Evolutionary conservation across 2,888 invertebrate genomes (phyloP).

Genomic region (Cantharis flavilabris): DNA sequence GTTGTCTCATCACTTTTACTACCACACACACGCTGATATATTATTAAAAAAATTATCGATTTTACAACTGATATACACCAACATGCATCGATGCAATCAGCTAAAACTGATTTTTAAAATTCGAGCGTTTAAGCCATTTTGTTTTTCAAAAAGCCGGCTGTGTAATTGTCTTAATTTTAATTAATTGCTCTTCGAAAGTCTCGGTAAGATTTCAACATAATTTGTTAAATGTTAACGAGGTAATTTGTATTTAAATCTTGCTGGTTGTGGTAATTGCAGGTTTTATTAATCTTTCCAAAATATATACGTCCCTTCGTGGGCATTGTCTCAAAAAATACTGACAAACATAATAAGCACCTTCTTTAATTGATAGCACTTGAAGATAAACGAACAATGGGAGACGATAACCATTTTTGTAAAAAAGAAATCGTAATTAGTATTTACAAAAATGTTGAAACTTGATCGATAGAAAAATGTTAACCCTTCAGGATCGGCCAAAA

Average conservation of each 20-base stretch:
- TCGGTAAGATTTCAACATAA: neutral
- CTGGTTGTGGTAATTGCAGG: conserved; percentile 16
- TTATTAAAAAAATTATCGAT: neutral
- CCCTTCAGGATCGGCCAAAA: neutral
- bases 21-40: conserved; percentile 13
- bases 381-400: conserved; percentile 44
- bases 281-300: conserved; percentile 22
- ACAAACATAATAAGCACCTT: conserved; percentile 42
- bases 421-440: neutral
- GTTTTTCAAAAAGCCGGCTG: neutral
- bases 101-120: neutral
- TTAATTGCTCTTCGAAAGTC: neutral
- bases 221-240: neutral
- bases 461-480: neutral
- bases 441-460: neutral
- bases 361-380: conserved; percentile 44
- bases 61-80: neutral
- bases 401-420: conserved; percentile 35
- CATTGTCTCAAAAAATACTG: conserved; percentile 41
- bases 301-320: conserved; percentile 34
- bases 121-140: neutral
- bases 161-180: neutral
- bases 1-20: conserved; percentile 34
- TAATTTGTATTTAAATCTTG: neutral
- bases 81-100: conserved; percentile 3